phyloP scores from a whole-genome alignment of 2,888 invertebrate species.

The Willowsia nigromaculata region DNA sequence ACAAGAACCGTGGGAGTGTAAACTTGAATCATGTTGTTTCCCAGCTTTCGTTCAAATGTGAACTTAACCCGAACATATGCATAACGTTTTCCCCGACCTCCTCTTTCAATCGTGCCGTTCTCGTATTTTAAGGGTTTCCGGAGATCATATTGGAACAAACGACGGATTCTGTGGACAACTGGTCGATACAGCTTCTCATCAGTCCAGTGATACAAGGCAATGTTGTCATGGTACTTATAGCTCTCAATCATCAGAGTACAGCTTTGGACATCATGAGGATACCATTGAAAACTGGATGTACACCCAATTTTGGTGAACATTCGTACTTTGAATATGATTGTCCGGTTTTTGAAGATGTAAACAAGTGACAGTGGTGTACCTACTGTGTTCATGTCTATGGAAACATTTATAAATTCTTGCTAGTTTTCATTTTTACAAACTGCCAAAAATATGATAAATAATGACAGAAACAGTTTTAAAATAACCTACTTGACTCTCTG shows the following conservation, averaged over 20 bases:
- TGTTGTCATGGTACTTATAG: neutral
- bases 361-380: conserved; percentile 91
- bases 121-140: neutral
- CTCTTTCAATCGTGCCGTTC: neutral
- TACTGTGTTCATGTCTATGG: conserved; percentile 88
- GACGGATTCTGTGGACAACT: neutral
- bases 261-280: neutral
- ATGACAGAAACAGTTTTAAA: no score
- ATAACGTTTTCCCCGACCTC: conserved; percentile 80
- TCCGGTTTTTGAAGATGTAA: conserved; percentile 89
- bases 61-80: conserved; percentile 89
- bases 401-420: neutral
- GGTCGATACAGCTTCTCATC: conserved; percentile 18
- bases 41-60: conserved; percentile 90
- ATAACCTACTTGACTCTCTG: conserved; percentile 87
- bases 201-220: neutral
- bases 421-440: no score
- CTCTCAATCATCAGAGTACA: neutral
- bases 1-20: no score
- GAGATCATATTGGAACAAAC: conserved; percentile 28
- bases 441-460: no score
- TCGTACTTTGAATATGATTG: conserved; percentile 88
- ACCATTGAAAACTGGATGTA: conserved; percentile 26
- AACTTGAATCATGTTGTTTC: conserved; percentile 91
- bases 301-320: conserved; percentile 89